Percentiles rank a stretch among this genome's conserved stretches.
These are phyloP conservation scores for Tetragonula clypearis DNA, from an alignment of 1,140 invertebrate genomes.

Conservation along the genomic window DNA sequence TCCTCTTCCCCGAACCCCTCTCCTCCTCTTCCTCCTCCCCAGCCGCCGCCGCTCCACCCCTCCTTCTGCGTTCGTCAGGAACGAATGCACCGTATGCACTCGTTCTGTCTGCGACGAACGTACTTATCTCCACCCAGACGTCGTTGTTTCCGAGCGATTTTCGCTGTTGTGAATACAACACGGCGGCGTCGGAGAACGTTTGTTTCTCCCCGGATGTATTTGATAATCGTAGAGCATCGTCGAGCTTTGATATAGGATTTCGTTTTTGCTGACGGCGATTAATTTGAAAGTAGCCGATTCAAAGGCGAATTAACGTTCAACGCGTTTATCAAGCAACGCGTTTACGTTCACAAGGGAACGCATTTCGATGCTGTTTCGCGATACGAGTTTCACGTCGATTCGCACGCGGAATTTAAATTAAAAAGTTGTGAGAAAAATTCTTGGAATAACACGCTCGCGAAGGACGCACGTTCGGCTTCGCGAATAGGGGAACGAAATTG, in stretches of 20 bases:
- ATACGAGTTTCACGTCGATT: neutral
- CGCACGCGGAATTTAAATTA: neutral
- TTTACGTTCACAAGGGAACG: neutral
- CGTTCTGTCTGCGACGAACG: constrained; percentile 40
- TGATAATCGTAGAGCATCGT: no score
- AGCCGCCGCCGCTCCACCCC: no score
- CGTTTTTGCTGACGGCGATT: neutral
- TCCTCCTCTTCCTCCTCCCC: neutral
- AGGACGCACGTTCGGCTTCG: neutral
- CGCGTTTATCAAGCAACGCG: neutral
- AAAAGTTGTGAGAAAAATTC: neutral
- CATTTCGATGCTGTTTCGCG: neutral
- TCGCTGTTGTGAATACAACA: neutral
- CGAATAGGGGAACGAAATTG: neutral
- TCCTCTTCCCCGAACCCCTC: neutral
- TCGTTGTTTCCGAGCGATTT: constrained; percentile 16
- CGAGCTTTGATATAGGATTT: neutral
- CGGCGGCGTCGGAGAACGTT: neutral
- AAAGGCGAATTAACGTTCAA: neutral
- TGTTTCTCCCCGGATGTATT: neutral
- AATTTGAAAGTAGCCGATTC: neutral
- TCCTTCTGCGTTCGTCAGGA: constrained; percentile 1
- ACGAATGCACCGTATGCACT: constrained; percentile 39
- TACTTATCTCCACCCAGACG: constrained; percentile 26
- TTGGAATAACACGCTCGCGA: neutral